Conservation (phyloP, 2,888 invertebrate genomes). For the Tetrapedia diversipes region DNA sequence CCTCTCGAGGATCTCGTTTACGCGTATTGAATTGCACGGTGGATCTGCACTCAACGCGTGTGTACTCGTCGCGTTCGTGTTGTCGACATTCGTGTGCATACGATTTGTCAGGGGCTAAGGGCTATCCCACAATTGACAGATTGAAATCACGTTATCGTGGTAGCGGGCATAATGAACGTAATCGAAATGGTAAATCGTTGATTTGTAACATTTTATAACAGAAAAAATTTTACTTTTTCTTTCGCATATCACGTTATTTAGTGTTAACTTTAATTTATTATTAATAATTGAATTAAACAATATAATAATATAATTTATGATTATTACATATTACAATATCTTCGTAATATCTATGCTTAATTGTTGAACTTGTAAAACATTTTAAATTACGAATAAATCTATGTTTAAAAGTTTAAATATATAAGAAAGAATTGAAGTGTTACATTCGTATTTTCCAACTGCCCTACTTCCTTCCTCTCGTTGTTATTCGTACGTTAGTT, state of each 20-base stretch:
- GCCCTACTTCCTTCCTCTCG: too few species aligned
- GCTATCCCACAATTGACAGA: slow-evolving; percentile 26
- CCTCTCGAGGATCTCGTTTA: slow-evolving; percentile 44
- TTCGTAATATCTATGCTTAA: too few species aligned
- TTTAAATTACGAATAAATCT: too few species aligned
- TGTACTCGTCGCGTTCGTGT: slow-evolving; percentile 45
- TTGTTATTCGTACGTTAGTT: too few species aligned
- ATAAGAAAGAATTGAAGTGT: too few species aligned
- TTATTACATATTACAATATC: too few species aligned
- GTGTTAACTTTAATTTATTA: too few species aligned
- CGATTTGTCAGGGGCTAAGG: slow-evolving; percentile 57
- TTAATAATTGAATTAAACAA: too few species aligned
- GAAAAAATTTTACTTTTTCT: neutral
- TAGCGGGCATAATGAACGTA: neutral
- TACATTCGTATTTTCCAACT: too few species aligned
- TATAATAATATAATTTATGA: too few species aligned
- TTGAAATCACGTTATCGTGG: neutral
- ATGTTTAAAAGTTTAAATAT: too few species aligned
- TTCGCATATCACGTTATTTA: neutral
- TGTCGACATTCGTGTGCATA: slow-evolving; percentile 54
- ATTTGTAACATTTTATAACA: neutral
- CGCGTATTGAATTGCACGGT: slow-evolving; percentile 46
- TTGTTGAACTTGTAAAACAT: too few species aligned
- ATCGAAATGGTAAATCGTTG: neutral
- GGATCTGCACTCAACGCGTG: slow-evolving; percentile 36